Base-by-base conservation (phyloP, 2,113 vertebrate species). In the Oncorhynchus mykiss region DNA sequence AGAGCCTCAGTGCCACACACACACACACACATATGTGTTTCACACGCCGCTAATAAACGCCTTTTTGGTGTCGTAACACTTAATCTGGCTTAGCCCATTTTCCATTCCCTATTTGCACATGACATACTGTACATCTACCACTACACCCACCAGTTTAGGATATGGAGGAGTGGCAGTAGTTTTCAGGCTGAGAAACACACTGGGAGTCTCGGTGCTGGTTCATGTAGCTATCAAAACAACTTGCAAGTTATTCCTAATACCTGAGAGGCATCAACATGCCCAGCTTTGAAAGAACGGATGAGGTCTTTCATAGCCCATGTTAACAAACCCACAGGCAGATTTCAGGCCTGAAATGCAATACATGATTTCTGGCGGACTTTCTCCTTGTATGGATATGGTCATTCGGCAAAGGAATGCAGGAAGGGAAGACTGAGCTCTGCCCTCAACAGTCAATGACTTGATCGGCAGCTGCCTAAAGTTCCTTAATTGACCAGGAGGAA, bases 61-160 rank as follows among this genome's bases (percentile, higher is more conserved):
- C 64, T 48, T 51, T 77, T 70, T 76, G 71, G 70, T 85, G 77
- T 71, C 31, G 77, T 74, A 85, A 79, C 57, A 22, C 72, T 45
- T 79, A 86, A 84, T 82, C 81, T 82, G 75, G 76, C 75, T 85
- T 88, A 89, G 39, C 74, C 80, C 69, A 60, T 45, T 79, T 82
- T 79, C 76, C 67, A 66, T 45, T 54, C 39, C 45, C 73, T 64
- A 67, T 31, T 39, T 70, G 62, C n/a, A 3, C 67, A 66, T 31
- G 60, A 64, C 31, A 73, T 71, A 34, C 1, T 34, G 31, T 34
- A 57, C 39, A 71, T 67, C 34, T 45, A 45, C 9, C 39, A 45
- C 49, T 64, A 84, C 45, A 57, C 49, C 70, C 54, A 51, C 57
- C 57, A 6, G 54, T 39, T 72, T n/a, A 71, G 57, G 60, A 25